Base-by-base conservation (phyloP, 2,888 invertebrate species). In the Apodemia hepburni region DNA sequence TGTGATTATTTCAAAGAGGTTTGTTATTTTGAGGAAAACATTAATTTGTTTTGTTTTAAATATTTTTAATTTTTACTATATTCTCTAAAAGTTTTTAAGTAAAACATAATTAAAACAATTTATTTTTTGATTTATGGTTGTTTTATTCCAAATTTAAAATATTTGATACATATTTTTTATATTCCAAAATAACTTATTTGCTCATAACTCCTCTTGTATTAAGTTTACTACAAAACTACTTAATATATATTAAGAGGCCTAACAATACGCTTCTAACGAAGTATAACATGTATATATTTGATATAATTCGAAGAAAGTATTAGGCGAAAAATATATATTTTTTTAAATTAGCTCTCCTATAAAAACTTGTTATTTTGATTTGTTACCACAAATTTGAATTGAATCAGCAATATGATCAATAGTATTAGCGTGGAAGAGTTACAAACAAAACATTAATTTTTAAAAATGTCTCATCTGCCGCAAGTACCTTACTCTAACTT, bases 241-340 rank as follows among this genome's bases (percentile, higher is more conserved):
- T 59, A 18, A 58, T 35, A 33, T 35, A 58, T 35, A 35, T 58
- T 15, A 58, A 27, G 27, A 29, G 29, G 58, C 58, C 38, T 58
- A 58, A 58, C 35, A 58, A 27, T 58, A 59, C 35, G 59, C 59
- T 59, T 35, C 59, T 59, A 59, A 59, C 35, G 59, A 59, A 38
- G 59, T 59, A 59, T 42, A 59, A 59, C 18, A 59, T 35, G 35
- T 35, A 59, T 12, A 59, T 59, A 59, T 59, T 59, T 59, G 59
- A 59, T 59, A 38, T 59, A 59, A 59, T 35, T 11, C 18, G n/a
- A 59, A 59, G 59, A 59, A 66, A 58, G 51, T 54, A 58, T 60
- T 54, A 58, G 33, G 35, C 33, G 22, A 59, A 59, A 59, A 59
- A 3, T 59, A 17, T 8, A 11, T 59, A 42, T 59, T 59, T 59